Percentiles rank a stretch among this genome's conserved stretches.
These are phyloP conservation scores for Standfussiana lucernea DNA, from an alignment of 2,888 invertebrate genomes.

Conservation along the genomic window DNA sequence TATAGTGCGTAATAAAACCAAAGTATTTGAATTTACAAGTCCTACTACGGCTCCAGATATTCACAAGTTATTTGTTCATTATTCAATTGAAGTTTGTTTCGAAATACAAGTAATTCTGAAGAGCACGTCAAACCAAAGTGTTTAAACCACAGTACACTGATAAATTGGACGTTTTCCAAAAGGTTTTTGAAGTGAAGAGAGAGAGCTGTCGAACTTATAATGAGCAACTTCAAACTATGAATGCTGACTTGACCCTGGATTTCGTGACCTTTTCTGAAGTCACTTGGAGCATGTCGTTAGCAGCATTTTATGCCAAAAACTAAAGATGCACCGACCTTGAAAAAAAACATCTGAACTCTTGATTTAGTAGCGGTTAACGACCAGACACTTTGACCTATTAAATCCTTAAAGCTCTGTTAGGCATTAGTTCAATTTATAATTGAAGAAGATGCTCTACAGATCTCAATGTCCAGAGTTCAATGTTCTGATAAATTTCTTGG, in stretches of 20 bases:
- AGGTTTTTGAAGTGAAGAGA: conserved; percentile 36
- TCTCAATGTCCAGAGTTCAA: conserved; percentile 54
- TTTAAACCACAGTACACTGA: conserved; percentile 42
- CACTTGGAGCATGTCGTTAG: conserved; percentile 18
- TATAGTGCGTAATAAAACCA: not conserved
- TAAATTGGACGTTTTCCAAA: conserved; percentile 61
- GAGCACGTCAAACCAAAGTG: conserved; percentile 30
- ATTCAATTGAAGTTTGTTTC: conserved; percentile 52
- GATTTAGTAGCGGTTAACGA: conserved; percentile 13
- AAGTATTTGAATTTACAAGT: not conserved
- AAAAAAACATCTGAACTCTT: not conserved
- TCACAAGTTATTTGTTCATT: conserved; percentile 25
- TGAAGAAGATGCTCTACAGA: conserved; percentile 28
- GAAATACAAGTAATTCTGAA: conserved; percentile 50
- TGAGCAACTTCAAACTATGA: conserved; percentile 53
- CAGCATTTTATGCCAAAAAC: conserved; percentile 15
- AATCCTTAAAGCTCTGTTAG: conserved; percentile 17
- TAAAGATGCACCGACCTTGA: conserved; percentile 22
- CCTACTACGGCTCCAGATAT: conserved; percentile 4
- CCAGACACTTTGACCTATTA: conserved; percentile 27
- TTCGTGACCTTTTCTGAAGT: conserved; percentile 43
- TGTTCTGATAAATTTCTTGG: conserved; percentile 57
- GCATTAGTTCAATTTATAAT: conserved; percentile 29
- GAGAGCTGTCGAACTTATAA: conserved; percentile 59
- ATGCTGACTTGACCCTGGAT: conserved; percentile 52